Percentiles rank a stretch among this genome's conserved stretches.
These are phyloP conservation scores for Drosophila tropicalis DNA, from an alignment of 1,140 invertebrate species.

Conservation along the genomic window DNA sequence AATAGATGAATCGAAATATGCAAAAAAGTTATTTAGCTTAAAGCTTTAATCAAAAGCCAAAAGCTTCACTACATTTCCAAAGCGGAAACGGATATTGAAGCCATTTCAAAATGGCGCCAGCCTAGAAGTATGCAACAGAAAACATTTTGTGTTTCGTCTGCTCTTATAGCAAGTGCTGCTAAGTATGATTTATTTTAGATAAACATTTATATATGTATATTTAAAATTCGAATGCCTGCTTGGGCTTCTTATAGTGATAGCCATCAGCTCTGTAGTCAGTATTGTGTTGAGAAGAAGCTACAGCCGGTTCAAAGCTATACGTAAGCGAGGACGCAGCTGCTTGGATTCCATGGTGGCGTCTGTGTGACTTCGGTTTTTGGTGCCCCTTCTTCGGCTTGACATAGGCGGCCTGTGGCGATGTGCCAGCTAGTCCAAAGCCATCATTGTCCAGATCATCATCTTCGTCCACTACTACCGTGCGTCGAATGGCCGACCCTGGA, in stretches of 20 bases:
- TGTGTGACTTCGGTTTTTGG: constrained; percentile 12
- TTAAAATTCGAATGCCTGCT: constrained; percentile 30
- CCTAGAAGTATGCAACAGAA: constrained; percentile 47
- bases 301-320: constrained; percentile 25
- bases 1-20: background rate
- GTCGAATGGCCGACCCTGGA: constrained; percentile 52
- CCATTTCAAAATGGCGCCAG: background rate
- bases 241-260: constrained; percentile 67
- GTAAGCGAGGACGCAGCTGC: constrained; percentile 12
- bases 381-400: constrained; percentile 29
- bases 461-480: constrained; percentile 43
- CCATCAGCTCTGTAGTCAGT: constrained; percentile 63
- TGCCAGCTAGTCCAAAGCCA: constrained; percentile 54
- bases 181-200: constrained; percentile 50
- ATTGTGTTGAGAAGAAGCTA: constrained; percentile 49
- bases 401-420: constrained; percentile 37
- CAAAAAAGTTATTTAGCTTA: constrained; percentile 18
- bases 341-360: background rate
- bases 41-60: constrained; percentile 21
- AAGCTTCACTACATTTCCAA: constrained; percentile 10
- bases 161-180: constrained; percentile 62
- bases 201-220: background rate
- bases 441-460: constrained; percentile 45
- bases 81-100: constrained; percentile 41
- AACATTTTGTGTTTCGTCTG: constrained; percentile 27